phyloP scores from a whole-genome alignment of 2,888 invertebrate genomes.

The Mythimna ferrago region DNA sequence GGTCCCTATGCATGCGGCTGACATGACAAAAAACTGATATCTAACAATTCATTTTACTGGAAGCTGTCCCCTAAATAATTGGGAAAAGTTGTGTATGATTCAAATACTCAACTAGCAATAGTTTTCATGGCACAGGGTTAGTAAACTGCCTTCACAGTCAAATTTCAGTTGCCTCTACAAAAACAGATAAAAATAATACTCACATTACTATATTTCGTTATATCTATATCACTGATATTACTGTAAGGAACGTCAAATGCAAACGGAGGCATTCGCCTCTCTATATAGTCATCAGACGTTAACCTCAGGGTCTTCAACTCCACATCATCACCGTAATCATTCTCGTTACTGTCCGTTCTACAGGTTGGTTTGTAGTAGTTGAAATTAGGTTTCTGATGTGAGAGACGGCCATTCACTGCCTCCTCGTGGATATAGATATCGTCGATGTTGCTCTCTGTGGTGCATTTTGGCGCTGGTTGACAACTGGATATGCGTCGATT shows the following conservation, averaged over 20 bases:
- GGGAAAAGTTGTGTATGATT: not conserved
- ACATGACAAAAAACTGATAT: no score
- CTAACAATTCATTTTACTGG: not conserved
- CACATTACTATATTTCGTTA: constrained; percentile 80
- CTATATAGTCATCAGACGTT: constrained; percentile 85
- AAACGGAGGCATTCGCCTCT: constrained; percentile 72
- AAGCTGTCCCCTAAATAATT: not conserved
- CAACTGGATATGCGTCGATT: constrained; percentile 85
- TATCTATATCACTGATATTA: constrained; percentile 80
- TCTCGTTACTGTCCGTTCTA: constrained; percentile 62
- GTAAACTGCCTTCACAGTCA: not conserved
- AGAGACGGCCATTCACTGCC: constrained; percentile 18
- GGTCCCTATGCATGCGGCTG: no score
- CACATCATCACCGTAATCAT: constrained; percentile 67
- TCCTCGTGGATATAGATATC: constrained; percentile 76
- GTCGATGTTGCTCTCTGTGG: constrained; percentile 76
- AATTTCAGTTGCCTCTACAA: not conserved
- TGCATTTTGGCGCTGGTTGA: constrained; percentile 77
- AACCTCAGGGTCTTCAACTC: constrained; percentile 75
- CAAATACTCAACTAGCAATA: not conserved
- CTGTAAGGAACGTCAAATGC: constrained; percentile 73
- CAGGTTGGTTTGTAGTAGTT: constrained; percentile 56
- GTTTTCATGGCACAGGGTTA: not conserved
- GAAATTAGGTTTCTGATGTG: constrained; percentile 46
- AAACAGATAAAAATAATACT: constrained; percentile 56